Evolutionary conservation across 2,797 vertebrate genomes (phyloP), one percentile per base, ranked within the genome.

Genomic region (Dendrocincla tyrannina): DNA sequence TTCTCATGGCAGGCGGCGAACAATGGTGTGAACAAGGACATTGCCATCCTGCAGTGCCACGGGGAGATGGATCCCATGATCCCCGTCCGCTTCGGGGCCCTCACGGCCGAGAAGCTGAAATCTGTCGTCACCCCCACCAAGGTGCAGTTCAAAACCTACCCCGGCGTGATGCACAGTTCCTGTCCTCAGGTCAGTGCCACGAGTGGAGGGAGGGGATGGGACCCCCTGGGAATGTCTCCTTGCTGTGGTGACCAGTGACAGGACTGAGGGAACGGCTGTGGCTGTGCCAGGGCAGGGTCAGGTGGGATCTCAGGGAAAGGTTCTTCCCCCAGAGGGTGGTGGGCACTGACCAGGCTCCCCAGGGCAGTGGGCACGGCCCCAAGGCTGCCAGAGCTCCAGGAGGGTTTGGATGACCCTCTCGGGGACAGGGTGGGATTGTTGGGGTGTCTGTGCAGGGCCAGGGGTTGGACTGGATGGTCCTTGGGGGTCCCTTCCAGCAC

Each of bases 41-140:
- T 98, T 28, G 98, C 99, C 46, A 99, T 99, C 97, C 97, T 99
- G 97, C 99, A 99, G 97, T 99, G 99, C 97, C 99, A 99, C 4
- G 99, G 99, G 25, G 99, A 99, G 93, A 93, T 97, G 94, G 99
- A 99, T 90, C 85, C 91, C 91, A 99, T 99, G 99, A 99, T 99
- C 93, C 99, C 99, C 0, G 93, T 98, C 58, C 98, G 98, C 59
- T 99, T 99, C 13, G 99, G 99, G 60, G 98, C 98, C 76, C 98
- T 99, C 98, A 99, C 99, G 1, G 97, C 98, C 2, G 98, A 99
- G 90, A 99, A 99, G 94, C 99, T 99, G 77, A 99, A 98, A 95
- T 96, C 95, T 18, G 97, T 99, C 3, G 98, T 99, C 95, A 98
- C 98, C 73, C 99, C 99, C 32, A 75, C 98, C 89, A 98, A 98